These are phyloP conservation scores for Chromobotia macracanthus DNA, from an alignment of 2,797 vertebrate genomes.

Conservation along the genomic window DNA sequence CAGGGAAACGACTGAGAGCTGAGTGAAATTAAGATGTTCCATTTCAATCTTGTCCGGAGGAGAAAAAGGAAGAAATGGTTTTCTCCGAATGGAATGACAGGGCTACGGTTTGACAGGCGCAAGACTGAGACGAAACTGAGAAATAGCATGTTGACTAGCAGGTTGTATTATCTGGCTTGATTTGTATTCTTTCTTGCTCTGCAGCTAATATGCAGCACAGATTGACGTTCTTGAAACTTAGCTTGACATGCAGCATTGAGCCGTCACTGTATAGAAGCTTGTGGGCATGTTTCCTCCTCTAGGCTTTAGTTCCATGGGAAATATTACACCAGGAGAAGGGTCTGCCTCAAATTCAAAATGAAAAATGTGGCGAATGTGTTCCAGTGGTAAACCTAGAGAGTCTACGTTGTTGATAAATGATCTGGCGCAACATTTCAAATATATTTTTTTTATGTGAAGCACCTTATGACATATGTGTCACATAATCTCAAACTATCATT, in stretches of 20 bases:
- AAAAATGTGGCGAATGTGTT: slow-evolving; percentile 41
- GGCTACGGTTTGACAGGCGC: slow-evolving; percentile 39
- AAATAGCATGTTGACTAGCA: slow-evolving; percentile 37
- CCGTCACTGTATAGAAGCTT: slow-evolving; percentile 22
- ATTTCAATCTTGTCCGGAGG: slow-evolving; percentile 40
- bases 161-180: slow-evolving; percentile 45
- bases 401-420: slow-evolving; percentile 29
- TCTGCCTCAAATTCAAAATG: slow-evolving; percentile 37
- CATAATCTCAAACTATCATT: slow-evolving; percentile 25
- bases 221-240: slow-evolving; percentile 49
- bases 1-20: neutral
- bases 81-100: slow-evolving; percentile 50
- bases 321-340: slow-evolving; percentile 39
- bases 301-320: slow-evolving; percentile 24
- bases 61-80: slow-evolving; percentile 57
- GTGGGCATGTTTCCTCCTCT: slow-evolving; percentile 25
- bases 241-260: slow-evolving; percentile 27
- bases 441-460: slow-evolving; percentile 28
- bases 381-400: slow-evolving; percentile 20
- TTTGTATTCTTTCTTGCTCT: slow-evolving; percentile 50
- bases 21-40: slow-evolving; percentile 32
- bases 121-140: slow-evolving; percentile 39
- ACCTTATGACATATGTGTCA: slow-evolving; percentile 22
- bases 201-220: slow-evolving; percentile 41
- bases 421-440: neutral